Percentiles rank a stretch among this genome's conserved stretches.
These are phyloP conservation scores for Pseudomyrmex flavicornis DNA, from an alignment of 1,140 invertebrate genomes.

Conservation along the genomic window DNA sequence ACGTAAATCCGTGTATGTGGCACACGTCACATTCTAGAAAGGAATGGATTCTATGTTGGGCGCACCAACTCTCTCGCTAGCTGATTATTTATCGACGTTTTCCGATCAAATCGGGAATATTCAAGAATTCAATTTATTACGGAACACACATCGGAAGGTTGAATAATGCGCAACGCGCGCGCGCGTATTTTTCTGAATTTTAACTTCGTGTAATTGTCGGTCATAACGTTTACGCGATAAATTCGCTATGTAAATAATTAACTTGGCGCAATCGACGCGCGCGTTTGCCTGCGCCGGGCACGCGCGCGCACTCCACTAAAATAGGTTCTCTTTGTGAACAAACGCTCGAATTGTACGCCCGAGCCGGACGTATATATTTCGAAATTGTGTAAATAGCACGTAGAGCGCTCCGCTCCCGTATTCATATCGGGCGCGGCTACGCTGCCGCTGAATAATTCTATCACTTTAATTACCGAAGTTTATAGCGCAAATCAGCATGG, in stretches of 20 bases:
- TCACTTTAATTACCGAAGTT: conserved; percentile 58
- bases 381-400: conserved; percentile 32
- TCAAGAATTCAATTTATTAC: conserved; percentile 9
- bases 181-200: conserved; percentile 39
- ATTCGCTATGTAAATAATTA: conserved; percentile 67
- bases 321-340: conserved; percentile 64
- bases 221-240: conserved; percentile 55
- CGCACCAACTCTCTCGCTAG: conserved; percentile 24
- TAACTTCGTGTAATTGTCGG: conserved; percentile 25
- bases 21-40: conserved; percentile 53
- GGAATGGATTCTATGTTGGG: conserved; percentile 48
- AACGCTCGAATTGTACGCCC: conserved; percentile 50
- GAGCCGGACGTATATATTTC: conserved; percentile 37
- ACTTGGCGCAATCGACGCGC: conserved; percentile 60
- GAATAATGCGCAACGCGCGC: neutral
- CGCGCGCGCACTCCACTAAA: conserved; percentile 12
- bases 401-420: conserved; percentile 21
- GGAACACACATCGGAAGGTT: neutral
- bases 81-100: conserved; percentile 20
- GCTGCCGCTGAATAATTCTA: conserved; percentile 55
- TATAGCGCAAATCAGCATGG: conserved; percentile 40
- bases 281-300: conserved; percentile 54
- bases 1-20: conserved; percentile 51
- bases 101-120: conserved; percentile 37
- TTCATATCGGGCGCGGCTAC: conserved; percentile 52